Evolutionary conservation across 2,113 vertebrate species (phyloP), one percentile per base, ranked within the genome.

Genomic region (Cochlearius cochlearius): DNA sequence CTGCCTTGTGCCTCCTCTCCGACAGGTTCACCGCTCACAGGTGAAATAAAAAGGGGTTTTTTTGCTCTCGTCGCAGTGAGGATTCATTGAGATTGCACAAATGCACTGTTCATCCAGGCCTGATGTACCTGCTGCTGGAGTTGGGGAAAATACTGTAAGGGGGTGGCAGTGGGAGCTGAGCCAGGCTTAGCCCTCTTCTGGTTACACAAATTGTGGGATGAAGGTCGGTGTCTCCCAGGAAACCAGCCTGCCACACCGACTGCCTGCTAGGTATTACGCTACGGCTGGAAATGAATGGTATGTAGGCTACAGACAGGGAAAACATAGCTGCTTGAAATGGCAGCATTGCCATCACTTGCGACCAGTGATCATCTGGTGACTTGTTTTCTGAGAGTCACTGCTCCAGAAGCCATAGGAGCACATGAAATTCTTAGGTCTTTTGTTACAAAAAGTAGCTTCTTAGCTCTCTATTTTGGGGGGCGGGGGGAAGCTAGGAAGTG

Each of bases 21-120:
- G 23, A 56, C 27, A 47, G 10, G 56, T 68, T 88, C 53, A 15
- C 34, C 50, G 34, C 56, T 67, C 30, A 6, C 21, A 27, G 18
- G 9, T 59, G 10, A 78, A 75, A 68, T 10, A 45, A 62, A 62
- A 78, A 59, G 15, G 12, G 3, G 2, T 21, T 43, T 95, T 95
- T 88, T 52, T 92, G 15, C 25, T 68, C 4, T 36, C 1, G 0
- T 15, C 0, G 0, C 29, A 49, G 39, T 49, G 27, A 72, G 45
- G 43, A 52, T 72, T 79, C 53, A 15, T 5, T 60, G n/a, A 68
- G 58, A 18, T 53, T 66, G 20, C 5, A 43, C 20, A 62, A 69
- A 56, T 9, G 25, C n/a, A 34, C 49, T 17, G 25, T 45, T 90
- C 3, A 2, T 74, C 47, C 32, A 64, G 19, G n/a, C 56, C 47